Evolutionary conservation across 2,888 invertebrate genomes (phyloP).

Genomic region (Pyrochroa serraticornis): DNA sequence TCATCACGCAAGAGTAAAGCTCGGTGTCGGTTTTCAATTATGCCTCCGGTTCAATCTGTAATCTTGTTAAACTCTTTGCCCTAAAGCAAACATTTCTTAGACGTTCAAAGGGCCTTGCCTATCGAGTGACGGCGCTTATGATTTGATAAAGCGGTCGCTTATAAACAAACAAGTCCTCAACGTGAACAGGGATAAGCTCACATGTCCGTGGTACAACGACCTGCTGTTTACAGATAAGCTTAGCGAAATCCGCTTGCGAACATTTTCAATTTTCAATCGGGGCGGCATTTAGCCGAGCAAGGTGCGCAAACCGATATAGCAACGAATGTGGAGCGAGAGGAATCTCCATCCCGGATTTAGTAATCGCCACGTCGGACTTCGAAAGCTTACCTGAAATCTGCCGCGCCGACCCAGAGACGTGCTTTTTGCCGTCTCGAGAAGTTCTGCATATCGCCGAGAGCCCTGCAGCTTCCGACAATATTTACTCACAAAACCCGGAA

Average conservation of each 20-base stretch:
- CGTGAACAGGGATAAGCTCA: slow-evolving; percentile 15
- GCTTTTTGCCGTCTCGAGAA: not conserved
- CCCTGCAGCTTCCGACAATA: not conserved
- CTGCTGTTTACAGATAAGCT: slow-evolving; percentile 37
- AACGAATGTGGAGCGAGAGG: not conserved
- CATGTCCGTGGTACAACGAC: slow-evolving; percentile 24
- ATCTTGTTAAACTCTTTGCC: too few species aligned
- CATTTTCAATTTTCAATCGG: slow-evolving; percentile 36
- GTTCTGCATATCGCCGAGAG: slow-evolving; percentile 1
- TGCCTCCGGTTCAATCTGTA: too few species aligned
- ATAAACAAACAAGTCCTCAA: slow-evolving; percentile 14
- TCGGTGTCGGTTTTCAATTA: too few species aligned
- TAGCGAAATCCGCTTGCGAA: slow-evolving; percentile 21
- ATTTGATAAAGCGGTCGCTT: slow-evolving; percentile 13
- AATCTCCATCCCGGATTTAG: not conserved
- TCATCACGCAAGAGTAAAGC: too few species aligned
- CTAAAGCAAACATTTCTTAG: too few species aligned
- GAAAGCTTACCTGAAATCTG: not conserved
- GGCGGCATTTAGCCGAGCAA: slow-evolving; percentile 4
- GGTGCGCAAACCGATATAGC: not conserved
- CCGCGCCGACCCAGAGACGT: not conserved
- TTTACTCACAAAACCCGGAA: not conserved
- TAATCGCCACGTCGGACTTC: not conserved
- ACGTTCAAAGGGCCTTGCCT: too few species aligned
- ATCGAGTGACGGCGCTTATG: too few species aligned